phyloP scores from a whole-genome alignment of 2,888 invertebrate species.

The Molorchus minor region DNA sequence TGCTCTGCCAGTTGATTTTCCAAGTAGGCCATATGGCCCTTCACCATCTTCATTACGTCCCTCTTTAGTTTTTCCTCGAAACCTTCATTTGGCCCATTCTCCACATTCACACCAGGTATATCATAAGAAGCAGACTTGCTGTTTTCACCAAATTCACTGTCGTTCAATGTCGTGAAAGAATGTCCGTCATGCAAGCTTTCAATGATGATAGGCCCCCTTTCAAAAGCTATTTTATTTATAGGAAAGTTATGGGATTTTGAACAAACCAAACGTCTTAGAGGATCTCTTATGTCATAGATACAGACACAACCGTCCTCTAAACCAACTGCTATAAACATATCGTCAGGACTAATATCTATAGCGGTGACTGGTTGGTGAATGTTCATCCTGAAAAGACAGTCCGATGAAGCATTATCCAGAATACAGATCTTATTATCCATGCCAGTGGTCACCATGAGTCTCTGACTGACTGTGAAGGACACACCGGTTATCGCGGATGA shows the following conservation, averaged over 20 bases:
- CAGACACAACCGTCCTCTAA: slow-evolving; percentile 52
- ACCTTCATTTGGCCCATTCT: too few species aligned
- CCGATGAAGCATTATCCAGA: slow-evolving; percentile 44
- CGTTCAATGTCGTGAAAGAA: slow-evolving; percentile 27
- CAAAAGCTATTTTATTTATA: slow-evolving; percentile 41
- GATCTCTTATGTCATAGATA: slow-evolving; percentile 53
- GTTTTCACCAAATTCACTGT: slow-evolving; percentile 25
- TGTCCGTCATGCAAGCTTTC: slow-evolving; percentile 17
- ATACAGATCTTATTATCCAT: slow-evolving; percentile 54
- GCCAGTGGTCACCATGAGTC: slow-evolving; percentile 51
- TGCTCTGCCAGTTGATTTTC: slow-evolving; percentile 51
- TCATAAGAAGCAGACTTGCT: slow-evolving; percentile 5
- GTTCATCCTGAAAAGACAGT: slow-evolving; percentile 51
- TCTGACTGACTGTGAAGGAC: slow-evolving; percentile 45
- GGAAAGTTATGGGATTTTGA: slow-evolving; percentile 43
- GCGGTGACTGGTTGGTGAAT: slow-evolving; percentile 51
- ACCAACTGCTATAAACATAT: slow-evolving; percentile 50
- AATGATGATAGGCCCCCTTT: slow-evolving; percentile 24
- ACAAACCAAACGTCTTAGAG: slow-evolving; percentile 47
- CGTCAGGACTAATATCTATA: slow-evolving; percentile 51
- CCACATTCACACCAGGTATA: slow-evolving; percentile 1
- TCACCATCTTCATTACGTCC: slow-evolving; percentile 42
- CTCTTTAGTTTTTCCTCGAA: slow-evolving; percentile 35
- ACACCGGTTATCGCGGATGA: slow-evolving; percentile 48
- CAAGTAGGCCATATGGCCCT: slow-evolving; percentile 47